phyloP scores from a whole-genome alignment of 2,888 invertebrate genomes.

The Mycalesis mineus region DNA sequence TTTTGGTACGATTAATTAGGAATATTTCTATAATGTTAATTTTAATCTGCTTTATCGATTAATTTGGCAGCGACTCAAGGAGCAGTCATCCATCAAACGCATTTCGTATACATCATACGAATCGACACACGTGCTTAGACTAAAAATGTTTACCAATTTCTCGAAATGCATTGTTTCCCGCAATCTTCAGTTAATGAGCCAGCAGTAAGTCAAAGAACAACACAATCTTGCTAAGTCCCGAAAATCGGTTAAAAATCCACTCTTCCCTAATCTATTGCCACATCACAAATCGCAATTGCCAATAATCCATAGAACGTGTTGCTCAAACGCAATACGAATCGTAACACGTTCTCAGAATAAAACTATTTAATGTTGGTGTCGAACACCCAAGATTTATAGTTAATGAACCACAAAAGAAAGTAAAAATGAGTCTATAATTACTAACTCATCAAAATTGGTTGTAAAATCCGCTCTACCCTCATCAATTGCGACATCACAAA shows the following conservation, averaged over 20 bases:
- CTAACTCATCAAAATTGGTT: background rate
- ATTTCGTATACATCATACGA: slow-evolving; percentile 39
- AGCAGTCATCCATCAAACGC: slow-evolving; percentile 48
- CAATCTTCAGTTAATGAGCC: no score
- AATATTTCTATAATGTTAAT: no score
- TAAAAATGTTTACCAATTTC: slow-evolving; percentile 37
- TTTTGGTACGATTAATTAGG: no score
- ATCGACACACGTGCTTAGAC: slow-evolving; percentile 42
- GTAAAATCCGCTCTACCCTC: background rate
- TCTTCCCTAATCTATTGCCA: slow-evolving; percentile 3
- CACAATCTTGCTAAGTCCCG: no score
- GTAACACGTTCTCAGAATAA: slow-evolving; percentile 43
- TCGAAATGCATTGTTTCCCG: slow-evolving; percentile 24
- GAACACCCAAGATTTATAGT: no score
- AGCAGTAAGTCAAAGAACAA: slow-evolving; percentile 17
- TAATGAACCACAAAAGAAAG: no score
- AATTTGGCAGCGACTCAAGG: slow-evolving; percentile 26
- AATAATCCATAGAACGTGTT: slow-evolving; percentile 50
- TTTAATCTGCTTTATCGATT: no score
- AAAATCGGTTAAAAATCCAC: background rate
- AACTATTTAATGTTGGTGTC: slow-evolving; percentile 33
- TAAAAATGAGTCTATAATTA: no score
- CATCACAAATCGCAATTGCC: slow-evolving; percentile 39
- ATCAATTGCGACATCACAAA: slow-evolving; percentile 18
- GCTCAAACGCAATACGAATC: slow-evolving; percentile 37